phyloP scores from a whole-genome alignment of 2,888 invertebrate species.

The Calameuta idolon region DNA sequence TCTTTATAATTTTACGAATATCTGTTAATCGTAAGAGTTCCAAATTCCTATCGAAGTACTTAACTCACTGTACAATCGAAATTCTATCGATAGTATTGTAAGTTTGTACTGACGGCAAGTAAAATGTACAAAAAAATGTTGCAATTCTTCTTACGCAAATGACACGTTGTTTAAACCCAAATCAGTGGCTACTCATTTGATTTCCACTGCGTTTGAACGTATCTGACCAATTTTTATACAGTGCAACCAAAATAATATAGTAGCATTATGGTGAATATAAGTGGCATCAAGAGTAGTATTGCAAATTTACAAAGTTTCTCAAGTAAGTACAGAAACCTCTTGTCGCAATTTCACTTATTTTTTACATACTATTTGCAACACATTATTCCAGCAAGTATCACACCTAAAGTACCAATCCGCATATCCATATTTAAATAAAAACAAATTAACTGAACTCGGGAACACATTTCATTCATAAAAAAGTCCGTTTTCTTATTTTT shows the following conservation, averaged over 20 bases:
- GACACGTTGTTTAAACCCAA: neutral
- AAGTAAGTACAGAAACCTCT: neutral
- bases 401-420: neutral
- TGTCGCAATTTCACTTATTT: neutral
- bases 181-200: neutral
- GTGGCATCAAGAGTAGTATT: neutral
- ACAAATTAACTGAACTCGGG: neutral
- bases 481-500: neutral
- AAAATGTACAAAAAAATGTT: neutral
- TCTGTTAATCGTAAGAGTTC: neutral
- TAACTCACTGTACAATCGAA: constrained; percentile 10
- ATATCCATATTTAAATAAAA: neutral
- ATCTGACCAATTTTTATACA: neutral
- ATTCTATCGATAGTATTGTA: constrained; percentile 16
- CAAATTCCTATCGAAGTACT: neutral
- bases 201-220: neutral
- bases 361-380: neutral
- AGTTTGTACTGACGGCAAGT: constrained; percentile 19
- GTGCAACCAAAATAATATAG: neutral
- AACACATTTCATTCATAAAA: neutral
- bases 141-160: neutral
- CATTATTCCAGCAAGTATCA: neutral
- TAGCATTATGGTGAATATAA: neutral
- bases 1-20: constrained; percentile 6
- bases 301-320: neutral